Conservation (phyloP, 2,113 vertebrate species). For the Halcyon malimbica region DNA sequence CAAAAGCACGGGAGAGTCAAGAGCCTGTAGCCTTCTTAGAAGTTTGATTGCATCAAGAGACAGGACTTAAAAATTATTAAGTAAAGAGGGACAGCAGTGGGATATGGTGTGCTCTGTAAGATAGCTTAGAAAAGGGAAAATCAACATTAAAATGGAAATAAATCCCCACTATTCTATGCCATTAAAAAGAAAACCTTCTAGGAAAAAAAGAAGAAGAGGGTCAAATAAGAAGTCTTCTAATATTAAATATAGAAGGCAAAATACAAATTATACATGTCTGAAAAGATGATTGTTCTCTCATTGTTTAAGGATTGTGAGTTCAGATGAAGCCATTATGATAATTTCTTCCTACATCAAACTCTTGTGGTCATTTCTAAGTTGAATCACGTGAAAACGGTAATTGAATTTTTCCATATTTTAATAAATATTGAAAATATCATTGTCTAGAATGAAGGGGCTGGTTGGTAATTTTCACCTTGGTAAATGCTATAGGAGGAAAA, state of each 20-base stretch:
- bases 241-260: background rate
- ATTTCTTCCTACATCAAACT: background rate
- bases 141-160: background rate
- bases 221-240: background rate
- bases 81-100: background rate
- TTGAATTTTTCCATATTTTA: background rate
- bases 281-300: background rate
- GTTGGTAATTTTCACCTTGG: background rate
- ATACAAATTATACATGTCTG: background rate
- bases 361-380: background rate
- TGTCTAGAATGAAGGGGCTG: background rate
- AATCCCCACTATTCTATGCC: background rate
- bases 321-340: background rate
- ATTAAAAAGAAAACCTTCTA: background rate
- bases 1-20: background rate
- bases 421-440: accelerated
- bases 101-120: background rate
- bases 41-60: background rate
- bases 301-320: background rate
- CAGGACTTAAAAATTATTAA: background rate
- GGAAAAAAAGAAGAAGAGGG: background rate
- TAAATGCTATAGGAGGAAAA: background rate
- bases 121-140: background rate
- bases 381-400: background rate
- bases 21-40: background rate